Evolutionary conservation across 2,888 invertebrate genomes (phyloP), one percentile per base, ranked within the genome.

Genomic region (Campopleginae sp.): DNA sequence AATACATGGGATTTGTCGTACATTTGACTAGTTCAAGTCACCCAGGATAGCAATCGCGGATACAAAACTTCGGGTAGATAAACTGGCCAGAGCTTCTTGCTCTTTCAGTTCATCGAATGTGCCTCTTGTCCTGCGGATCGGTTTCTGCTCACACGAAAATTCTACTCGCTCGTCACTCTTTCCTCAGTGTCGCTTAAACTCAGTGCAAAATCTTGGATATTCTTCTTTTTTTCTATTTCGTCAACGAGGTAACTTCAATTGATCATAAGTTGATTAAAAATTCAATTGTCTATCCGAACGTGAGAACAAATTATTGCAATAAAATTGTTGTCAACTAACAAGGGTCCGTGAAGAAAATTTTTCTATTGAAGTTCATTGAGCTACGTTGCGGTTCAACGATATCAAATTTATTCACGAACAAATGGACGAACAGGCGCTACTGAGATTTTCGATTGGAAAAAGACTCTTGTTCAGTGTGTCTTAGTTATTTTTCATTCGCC

Each of bases 101-200:
- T 71, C 81, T 76, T 85, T 87, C 86, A 87, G 87, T 87, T 76
- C 72, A 48, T 74, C 81, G 65, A 76, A 84, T 82, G 79, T 76
- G 12, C 58, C 58, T 78, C 82, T 79, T 71, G 58, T 66, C 48
- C 19, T 70, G 66, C 63, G 63, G 61, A 72, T 51, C 78, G 54
- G 33, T n/a, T 48, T 61, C 42, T 66, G 8, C 46, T 38, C 75
- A n/a, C 38, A 33, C 58, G 6, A 42, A 61, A 46, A 51, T 61
- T n/a, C 7, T n/a, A n/a, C n/a, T 48, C 1, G 10, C 17, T n/a
- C 58, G 17, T 14, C 31, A 12, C 4, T 61, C 23, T 44, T 23
- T 33, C 63, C 61, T 48, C 33, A 14, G 17, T 44, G 58, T 42
- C 38, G 17, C 27, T 42, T 42, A 7, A 33, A 42, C 12, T 3